Conservation (phyloP, 2,888 invertebrate genomes). For the Drosophila villosipedis region DNA sequence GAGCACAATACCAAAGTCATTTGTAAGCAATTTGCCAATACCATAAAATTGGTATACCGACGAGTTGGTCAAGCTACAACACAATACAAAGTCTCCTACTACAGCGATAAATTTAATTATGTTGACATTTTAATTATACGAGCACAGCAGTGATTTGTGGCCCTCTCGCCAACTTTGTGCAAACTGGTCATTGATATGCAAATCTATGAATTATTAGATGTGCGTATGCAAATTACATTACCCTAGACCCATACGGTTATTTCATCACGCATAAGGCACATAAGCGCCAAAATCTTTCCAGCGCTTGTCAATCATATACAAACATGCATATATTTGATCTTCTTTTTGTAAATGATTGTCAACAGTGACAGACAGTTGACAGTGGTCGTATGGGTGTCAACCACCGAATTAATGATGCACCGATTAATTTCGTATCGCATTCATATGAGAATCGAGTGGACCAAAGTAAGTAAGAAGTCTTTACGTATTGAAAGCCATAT, state of each 20-base stretch:
- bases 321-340: neutral
- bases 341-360: constrained; percentile 33
- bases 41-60: constrained; percentile 10
- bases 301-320: constrained; percentile 14
- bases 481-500: neutral
- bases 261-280: constrained; percentile 37
- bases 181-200: constrained; percentile 66
- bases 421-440: constrained; percentile 15
- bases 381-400: neutral
- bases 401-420: neutral
- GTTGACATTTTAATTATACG: constrained; percentile 75
- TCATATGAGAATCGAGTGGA: neutral
- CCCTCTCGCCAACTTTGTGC: constrained; percentile 30
- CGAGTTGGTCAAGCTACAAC: constrained; percentile 2
- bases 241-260: neutral
- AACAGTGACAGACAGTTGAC: constrained; percentile 11
- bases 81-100: constrained; percentile 18
- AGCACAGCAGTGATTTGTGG: constrained; percentile 58
- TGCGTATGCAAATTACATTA: constrained; percentile 49
- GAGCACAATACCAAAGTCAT: neutral
- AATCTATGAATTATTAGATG: constrained; percentile 67
- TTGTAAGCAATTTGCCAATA: constrained; percentile 35
- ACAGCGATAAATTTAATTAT: constrained; percentile 72
- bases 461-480: neutral
- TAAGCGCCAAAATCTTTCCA: constrained; percentile 1